Evolutionary conservation across 2,797 vertebrate species (phyloP).

Genomic region (Sebastes kiyomatsui): DNA sequence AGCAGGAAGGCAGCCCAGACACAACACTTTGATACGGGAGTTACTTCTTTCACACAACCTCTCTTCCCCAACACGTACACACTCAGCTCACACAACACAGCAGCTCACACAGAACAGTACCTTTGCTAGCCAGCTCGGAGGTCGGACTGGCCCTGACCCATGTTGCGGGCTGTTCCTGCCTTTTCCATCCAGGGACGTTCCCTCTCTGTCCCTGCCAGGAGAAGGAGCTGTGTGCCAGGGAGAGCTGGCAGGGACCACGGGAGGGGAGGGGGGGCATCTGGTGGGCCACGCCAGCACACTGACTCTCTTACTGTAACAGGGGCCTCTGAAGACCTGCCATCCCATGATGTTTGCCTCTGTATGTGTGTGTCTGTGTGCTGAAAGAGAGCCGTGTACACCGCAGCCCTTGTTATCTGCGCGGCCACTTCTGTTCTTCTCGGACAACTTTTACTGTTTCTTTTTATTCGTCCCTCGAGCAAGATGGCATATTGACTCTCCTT

Average conservation of each 20-base stretch:
- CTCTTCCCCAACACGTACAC: background rate
- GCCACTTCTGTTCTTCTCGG: conserved; percentile 32
- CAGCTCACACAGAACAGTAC: conserved; percentile 28
- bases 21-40: conserved; percentile 56
- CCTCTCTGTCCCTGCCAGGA: conserved; percentile 61
- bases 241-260: conserved; percentile 60
- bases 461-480: conserved; percentile 34
- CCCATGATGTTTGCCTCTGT: conserved; percentile 62
- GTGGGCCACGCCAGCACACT: conserved; percentile 42
- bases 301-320: conserved; percentile 62
- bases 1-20: conserved; percentile 34
- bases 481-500: conserved; percentile 35
- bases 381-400: background rate
- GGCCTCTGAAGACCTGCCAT: conserved; percentile 67
- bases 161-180: conserved; percentile 44
- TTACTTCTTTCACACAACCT: conserved; percentile 18
- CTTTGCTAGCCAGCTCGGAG: conserved; percentile 43
- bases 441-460: conserved; percentile 26
- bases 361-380: conserved; percentile 25
- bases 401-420: conserved; percentile 24
- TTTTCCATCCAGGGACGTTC: conserved; percentile 64
- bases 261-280: conserved; percentile 38
- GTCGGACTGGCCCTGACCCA: conserved; percentile 55
- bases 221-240: conserved; percentile 53
- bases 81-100: conserved; percentile 14